Percentiles rank a stretch among this genome's conserved stretches.
Conservation (phyloP, 2,888 invertebrate species). For the Eueremaeus valkanovi region DNA sequence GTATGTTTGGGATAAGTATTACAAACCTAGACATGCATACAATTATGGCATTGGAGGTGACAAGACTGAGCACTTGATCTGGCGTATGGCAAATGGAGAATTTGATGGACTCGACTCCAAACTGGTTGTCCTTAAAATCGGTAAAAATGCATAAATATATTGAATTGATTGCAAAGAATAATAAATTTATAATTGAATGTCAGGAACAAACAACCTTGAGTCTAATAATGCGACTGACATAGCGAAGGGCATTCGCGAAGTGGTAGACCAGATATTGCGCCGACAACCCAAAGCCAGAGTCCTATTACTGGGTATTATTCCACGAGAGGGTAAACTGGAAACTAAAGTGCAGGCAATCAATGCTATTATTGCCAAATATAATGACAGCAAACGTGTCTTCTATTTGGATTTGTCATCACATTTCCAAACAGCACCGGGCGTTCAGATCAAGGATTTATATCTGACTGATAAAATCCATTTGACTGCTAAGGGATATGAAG, state of each 20-base stretch:
- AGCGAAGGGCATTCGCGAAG: neutral
- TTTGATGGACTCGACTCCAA: conserved; percentile 82
- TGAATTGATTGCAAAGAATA: neutral
- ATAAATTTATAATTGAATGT: neutral
- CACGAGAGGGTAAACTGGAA: neutral
- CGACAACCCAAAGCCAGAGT: neutral
- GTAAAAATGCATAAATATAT: neutral
- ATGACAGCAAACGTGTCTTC: neutral
- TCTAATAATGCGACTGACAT: neutral
- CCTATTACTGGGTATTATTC: conserved; percentile 24
- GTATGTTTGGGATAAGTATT: conserved; percentile 77
- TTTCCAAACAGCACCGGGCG: neutral
- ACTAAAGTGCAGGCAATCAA: neutral
- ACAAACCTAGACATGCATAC: conserved; percentile 84
- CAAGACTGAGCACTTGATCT: conserved; percentile 79
- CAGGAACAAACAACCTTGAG: conserved; percentile 6
- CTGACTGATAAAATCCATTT: conserved; percentile 8
- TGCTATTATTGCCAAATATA: neutral
- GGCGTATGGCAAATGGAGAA: conserved; percentile 85
- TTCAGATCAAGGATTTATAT: neutral
- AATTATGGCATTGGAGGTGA: conserved; percentile 88
- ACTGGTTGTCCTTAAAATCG: conserved; percentile 55
- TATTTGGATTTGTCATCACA: conserved; percentile 23
- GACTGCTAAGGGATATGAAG: conserved; percentile 11
- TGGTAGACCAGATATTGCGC: neutral